Conservation (phyloP, 1,140 invertebrate species). For the Neotoxoptera formosana region DNA sequence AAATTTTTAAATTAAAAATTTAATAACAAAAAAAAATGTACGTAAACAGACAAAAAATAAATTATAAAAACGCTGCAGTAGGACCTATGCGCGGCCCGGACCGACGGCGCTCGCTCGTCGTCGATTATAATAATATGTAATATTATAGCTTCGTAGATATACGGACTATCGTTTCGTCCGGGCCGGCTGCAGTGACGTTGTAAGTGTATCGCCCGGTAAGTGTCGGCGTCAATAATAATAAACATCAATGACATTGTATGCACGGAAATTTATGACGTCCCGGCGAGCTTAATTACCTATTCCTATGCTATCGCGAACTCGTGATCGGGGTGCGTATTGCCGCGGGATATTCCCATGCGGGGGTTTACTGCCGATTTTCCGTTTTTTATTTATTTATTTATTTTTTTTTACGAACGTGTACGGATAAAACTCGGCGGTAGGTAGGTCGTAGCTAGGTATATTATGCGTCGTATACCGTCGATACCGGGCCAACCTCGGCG, state of each 20-base stretch:
- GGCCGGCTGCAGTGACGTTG: too few species aligned
- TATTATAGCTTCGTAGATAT: not conserved
- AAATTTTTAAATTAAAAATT: not conserved
- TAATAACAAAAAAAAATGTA: not conserved
- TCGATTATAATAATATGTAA: not conserved
- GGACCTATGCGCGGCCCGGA: not conserved
- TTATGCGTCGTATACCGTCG: not conserved
- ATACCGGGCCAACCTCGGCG: not conserved
- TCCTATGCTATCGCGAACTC: not conserved
- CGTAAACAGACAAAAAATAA: not conserved
- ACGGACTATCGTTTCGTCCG: not conserved
- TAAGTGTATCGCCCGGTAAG: not conserved
- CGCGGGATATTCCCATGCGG: not conserved
- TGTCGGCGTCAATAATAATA: not conserved
- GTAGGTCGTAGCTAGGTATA: not conserved
- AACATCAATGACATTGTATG: not conserved
- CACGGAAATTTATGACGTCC: not conserved
- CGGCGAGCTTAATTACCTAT: not conserved
- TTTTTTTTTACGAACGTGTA: not conserved
- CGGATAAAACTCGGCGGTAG: not conserved
- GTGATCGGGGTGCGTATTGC: not conserved
- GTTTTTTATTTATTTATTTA: not conserved
- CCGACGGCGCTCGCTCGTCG: not conserved
- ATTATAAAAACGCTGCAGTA: not conserved
- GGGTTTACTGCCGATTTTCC: not conserved